Conservation (phyloP, 2,113 vertebrate genomes). For the Scatophagus argus region DNA sequence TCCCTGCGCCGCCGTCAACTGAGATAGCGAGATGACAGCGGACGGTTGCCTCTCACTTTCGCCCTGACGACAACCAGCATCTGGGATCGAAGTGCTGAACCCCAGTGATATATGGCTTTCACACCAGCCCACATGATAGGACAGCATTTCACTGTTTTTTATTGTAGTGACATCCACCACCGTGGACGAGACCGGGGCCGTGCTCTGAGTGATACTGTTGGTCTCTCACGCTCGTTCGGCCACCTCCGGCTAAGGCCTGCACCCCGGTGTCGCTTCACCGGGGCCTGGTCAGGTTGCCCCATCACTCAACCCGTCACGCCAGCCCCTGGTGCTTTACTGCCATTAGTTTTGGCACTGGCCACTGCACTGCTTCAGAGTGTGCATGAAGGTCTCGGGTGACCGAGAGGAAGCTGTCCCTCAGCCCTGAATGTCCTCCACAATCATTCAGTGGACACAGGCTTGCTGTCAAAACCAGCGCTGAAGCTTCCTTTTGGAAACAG, state of each 20-base stretch:
- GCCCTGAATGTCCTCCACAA: constrained; percentile 53
- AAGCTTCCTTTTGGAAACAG: constrained; percentile 29
- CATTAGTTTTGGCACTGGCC: constrained; percentile 69
- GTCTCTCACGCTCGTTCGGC: constrained; percentile 49
- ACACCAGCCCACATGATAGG: constrained; percentile 52
- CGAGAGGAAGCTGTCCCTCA: constrained; percentile 52
- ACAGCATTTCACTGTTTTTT: constrained; percentile 70
- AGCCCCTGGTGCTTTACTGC: constrained; percentile 52
- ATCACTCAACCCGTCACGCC: constrained; percentile 64
- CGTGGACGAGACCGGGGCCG: constrained; percentile 32
- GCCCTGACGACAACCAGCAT: constrained; percentile 25
- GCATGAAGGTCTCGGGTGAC: constrained; percentile 47
- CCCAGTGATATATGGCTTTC: constrained; percentile 61
- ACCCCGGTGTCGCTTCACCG: constrained; percentile 45
- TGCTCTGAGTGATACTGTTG: constrained; percentile 52
- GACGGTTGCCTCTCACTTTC: constrained; percentile 70
- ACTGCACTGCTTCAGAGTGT: constrained; percentile 65
- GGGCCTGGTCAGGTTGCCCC: constrained; percentile 44
- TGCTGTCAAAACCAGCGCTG: constrained; percentile 42
- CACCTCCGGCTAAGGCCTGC: constrained; percentile 49
- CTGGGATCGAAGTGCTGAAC: constrained; percentile 53
- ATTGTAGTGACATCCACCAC: constrained; percentile 55
- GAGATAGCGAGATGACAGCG: constrained; percentile 52
- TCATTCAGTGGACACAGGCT: constrained; percentile 55
- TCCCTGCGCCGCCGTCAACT: neutral